These are phyloP conservation scores for Balaeniceps rex DNA, from an alignment of 2,113 vertebrate species.

Conservation along the genomic window DNA sequence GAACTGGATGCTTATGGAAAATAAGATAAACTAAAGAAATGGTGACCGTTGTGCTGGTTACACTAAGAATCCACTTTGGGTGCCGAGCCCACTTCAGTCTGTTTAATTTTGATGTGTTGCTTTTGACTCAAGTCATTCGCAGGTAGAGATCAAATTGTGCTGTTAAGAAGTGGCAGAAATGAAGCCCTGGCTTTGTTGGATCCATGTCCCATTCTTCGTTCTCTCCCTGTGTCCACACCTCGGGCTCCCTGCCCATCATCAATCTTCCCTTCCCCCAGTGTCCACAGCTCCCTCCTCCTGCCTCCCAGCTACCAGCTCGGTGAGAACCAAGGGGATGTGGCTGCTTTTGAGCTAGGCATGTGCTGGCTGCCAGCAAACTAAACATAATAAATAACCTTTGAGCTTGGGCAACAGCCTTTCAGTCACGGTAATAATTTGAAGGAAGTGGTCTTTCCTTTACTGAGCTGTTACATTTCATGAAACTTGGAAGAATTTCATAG, in stretches of 20 bases:
- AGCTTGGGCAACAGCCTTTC: neutral
- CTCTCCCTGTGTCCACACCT: neutral
- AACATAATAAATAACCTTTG: constrained; percentile 18
- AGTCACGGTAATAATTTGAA: neutral
- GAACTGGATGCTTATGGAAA: neutral
- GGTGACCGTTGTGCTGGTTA: neutral
- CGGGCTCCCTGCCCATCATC: neutral
- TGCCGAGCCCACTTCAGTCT: neutral
- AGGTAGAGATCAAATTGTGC: neutral
- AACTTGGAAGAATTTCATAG: neutral
- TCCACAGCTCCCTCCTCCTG: neutral
- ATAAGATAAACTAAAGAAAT: neutral
- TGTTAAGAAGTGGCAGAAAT: neutral
- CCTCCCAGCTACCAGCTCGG: neutral
- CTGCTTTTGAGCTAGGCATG: neutral
- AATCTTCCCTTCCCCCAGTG: neutral
- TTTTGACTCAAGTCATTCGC: neutral
- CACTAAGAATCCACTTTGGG: neutral
- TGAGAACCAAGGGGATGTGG: neutral
- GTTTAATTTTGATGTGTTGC: neutral
- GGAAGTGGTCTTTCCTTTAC: neutral
- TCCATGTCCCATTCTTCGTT: neutral
- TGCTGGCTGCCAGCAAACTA: constrained; percentile 6
- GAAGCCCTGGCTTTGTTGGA: neutral
- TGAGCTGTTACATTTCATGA: neutral